Evolutionary conservation across 2,113 vertebrate genomes (phyloP).

Genomic region (Aphelocoma coerulescens): DNA sequence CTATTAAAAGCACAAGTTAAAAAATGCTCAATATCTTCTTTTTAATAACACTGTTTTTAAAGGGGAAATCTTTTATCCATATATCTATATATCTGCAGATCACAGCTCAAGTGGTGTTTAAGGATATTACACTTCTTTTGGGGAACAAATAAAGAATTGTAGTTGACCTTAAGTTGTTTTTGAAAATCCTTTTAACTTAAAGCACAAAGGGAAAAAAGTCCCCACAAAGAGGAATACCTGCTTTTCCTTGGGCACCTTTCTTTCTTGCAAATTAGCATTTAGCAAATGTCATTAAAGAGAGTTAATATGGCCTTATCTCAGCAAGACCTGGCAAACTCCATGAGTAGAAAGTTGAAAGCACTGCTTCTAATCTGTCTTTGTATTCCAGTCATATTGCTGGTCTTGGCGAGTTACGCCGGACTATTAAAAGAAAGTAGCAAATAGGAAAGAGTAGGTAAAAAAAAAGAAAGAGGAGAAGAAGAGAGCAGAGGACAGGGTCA

Average conservation of each 20-base stretch:
- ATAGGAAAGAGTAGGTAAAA: not conserved
- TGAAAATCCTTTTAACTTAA: not conserved
- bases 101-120: not conserved
- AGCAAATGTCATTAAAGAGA: not conserved
- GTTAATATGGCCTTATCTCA: not conserved
- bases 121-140: not conserved
- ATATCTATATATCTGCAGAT: not conserved
- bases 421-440: constrained; percentile 25
- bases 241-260: not conserved
- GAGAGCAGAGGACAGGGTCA: not conserved
- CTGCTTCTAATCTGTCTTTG: not conserved
- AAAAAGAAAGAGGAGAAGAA: not conserved
- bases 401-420: not conserved
- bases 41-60: not conserved
- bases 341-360: not conserved
- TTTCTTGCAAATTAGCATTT: not conserved
- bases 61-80: not conserved
- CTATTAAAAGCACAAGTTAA: not conserved
- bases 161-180: not conserved
- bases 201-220: not conserved
- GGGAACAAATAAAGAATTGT: not conserved
- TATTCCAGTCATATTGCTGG: not conserved
- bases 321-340: constrained; percentile 8
- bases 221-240: not conserved
- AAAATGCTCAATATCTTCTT: not conserved